These are phyloP conservation scores for Tapirus indicus DNA, from an alignment of 2,797 vertebrate species.

Conservation along the genomic window DNA sequence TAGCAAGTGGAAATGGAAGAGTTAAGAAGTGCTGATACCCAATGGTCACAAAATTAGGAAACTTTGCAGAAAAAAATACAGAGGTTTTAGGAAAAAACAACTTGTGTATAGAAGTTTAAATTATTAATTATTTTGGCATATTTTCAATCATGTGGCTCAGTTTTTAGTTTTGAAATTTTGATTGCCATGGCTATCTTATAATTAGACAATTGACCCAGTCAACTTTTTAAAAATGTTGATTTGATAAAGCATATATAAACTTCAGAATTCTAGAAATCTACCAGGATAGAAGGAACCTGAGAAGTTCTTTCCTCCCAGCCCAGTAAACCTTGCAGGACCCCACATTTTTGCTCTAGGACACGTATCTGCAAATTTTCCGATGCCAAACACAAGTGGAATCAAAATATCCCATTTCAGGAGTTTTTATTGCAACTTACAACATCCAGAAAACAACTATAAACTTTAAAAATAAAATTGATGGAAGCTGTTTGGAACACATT, in stretches of 20 bases:
- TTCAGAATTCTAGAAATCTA: neutral
- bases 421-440: neutral
- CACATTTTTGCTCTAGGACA: neutral
- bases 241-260: neutral
- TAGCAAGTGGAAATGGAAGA: neutral
- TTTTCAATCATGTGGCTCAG: neutral
- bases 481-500: neutral
- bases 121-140: neutral
- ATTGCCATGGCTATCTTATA: neutral
- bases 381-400: neutral
- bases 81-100: neutral
- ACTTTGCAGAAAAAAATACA: neutral
- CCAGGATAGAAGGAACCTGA: neutral
- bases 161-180: neutral
- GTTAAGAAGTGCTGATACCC: neutral
- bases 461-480: neutral
- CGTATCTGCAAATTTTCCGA: neutral
- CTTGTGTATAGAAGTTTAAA: neutral
- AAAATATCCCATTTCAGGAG: neutral
- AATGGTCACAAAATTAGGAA: neutral
- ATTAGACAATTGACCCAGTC: neutral
- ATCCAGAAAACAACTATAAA: neutral
- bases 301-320: accelerated
- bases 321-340: neutral
- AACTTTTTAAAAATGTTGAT: neutral